These are phyloP conservation scores for Mobula birostris DNA, from an alignment of 2,113 vertebrate genomes.

Conservation along the genomic window DNA sequence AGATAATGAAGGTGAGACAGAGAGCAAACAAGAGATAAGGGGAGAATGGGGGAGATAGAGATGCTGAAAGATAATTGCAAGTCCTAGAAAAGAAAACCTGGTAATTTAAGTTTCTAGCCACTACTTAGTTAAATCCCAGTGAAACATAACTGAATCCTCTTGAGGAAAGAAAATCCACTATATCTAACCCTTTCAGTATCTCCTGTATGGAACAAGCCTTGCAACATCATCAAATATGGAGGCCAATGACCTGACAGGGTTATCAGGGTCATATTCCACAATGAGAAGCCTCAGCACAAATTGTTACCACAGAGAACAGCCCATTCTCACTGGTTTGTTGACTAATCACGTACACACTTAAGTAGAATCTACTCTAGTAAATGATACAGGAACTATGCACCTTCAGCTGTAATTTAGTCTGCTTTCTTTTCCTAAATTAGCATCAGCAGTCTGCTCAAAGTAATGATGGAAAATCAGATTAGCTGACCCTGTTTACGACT, in stretches of 20 bases:
- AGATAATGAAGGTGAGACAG: too few relatives aligned
- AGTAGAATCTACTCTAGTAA: not conserved
- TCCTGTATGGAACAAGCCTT: not conserved
- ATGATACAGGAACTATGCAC: not conserved
- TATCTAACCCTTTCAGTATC: not conserved
- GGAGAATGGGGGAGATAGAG: too few relatives aligned
- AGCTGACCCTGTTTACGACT: not conserved
- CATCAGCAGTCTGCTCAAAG: not conserved
- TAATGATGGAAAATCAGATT: slow-evolving; percentile 20
- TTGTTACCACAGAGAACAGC: not conserved
- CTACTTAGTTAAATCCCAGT: not conserved
- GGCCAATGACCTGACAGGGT: not conserved
- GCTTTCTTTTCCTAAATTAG: not conserved
- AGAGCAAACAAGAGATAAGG: too few relatives aligned
- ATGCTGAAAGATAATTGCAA: not conserved
- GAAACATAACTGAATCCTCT: not conserved
- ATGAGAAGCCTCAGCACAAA: not conserved
- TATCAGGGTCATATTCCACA: not conserved
- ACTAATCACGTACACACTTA: not conserved
- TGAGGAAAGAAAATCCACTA: not conserved
- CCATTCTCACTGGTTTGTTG: not conserved
- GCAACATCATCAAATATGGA: too few relatives aligned
- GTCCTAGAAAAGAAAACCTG: not conserved
- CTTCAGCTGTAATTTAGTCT: not conserved
- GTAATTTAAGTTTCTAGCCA: not conserved